A percentile compares a stretch with the other conserved stretches of the same genome.
These are phyloP conservation scores for Holotrichia oblita DNA, from an alignment of 1,140 invertebrate species.

Conservation along the genomic window DNA sequence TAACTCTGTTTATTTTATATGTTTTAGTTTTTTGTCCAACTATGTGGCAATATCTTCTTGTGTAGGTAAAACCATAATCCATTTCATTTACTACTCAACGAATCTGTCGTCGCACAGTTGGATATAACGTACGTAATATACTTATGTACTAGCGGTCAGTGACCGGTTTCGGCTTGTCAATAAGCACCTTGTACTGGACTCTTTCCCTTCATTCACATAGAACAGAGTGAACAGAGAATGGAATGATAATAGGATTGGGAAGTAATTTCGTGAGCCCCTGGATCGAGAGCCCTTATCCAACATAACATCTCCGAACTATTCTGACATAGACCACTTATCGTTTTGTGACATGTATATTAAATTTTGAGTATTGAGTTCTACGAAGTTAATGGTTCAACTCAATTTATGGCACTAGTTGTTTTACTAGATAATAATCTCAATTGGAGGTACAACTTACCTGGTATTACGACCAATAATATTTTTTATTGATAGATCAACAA, in stretches of 20 bases:
- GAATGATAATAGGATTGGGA: slow-evolving; percentile 53
- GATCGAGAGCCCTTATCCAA: slow-evolving; percentile 41
- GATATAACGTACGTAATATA: not conserved
- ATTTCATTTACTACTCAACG: not conserved
- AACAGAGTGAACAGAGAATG: slow-evolving; percentile 41
- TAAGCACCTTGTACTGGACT: slow-evolving; percentile 41
- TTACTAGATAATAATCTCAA: not conserved
- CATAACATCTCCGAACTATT: slow-evolving; percentile 42
- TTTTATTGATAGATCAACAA: slow-evolving; percentile 13
- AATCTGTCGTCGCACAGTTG: not conserved
- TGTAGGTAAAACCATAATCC: too few species aligned
- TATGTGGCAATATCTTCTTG: not conserved
- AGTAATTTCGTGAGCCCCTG: slow-evolving; percentile 47
- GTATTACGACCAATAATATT: slow-evolving; percentile 9
- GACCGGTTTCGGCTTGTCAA: slow-evolving; percentile 44
- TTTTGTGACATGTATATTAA: slow-evolving; percentile 45
- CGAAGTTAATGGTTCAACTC: slow-evolving; percentile 2
- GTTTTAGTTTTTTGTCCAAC: not conserved
- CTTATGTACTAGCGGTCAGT: slow-evolving; percentile 33
- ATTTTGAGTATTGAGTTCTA: slow-evolving; percentile 20
- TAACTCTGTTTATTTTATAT: not conserved
- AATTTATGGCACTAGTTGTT: slow-evolving; percentile 16
- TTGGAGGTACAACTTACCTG: not conserved
- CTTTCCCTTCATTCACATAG: slow-evolving; percentile 41
- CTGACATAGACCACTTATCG: slow-evolving; percentile 41